These are phyloP conservation scores for Caenorhabditis briggsae DNA, from an alignment of 1,140 invertebrate genomes.

Conservation along the genomic window DNA sequence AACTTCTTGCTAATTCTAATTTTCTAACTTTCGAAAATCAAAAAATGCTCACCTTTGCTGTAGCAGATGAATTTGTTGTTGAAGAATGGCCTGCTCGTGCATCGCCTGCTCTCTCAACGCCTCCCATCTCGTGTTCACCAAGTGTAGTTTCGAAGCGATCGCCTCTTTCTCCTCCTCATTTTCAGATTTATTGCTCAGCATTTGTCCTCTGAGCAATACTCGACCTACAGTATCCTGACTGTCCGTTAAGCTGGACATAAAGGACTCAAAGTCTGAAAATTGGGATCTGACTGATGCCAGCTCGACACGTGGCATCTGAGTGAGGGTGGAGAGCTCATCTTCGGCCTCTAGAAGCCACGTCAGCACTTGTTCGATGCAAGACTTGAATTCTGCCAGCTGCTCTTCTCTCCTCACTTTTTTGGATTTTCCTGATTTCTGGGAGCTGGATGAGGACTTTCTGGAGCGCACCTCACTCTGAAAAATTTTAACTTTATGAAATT, in stretches of 20 bases:
- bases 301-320: constrained; percentile 65
- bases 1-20: background rate
- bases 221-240: constrained; percentile 76
- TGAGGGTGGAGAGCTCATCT: constrained; percentile 66
- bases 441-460: constrained; percentile 73
- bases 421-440: constrained; percentile 66
- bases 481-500: too few species aligned
- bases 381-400: constrained; percentile 71
- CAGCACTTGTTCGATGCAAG: constrained; percentile 72
- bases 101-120: constrained; percentile 71
- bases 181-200: constrained; percentile 52
- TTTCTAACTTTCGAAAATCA: background rate
- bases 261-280: constrained; percentile 75
- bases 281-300: constrained; percentile 71
- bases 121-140: constrained; percentile 76
- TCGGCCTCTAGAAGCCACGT: constrained; percentile 73
- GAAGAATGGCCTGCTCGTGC: constrained; percentile 70
- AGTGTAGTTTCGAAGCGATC: constrained; percentile 69
- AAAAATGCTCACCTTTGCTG: background rate
- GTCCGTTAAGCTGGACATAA: constrained; percentile 74
- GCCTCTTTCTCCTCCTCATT: constrained; percentile 69
- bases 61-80: constrained; percentile 64
- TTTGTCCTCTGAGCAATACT: constrained; percentile 73
- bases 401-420: constrained; percentile 71
- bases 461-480: constrained; percentile 67